Base-by-base conservation (phyloP, 2,113 vertebrate species). In the Ammospiza caudacuta region DNA sequence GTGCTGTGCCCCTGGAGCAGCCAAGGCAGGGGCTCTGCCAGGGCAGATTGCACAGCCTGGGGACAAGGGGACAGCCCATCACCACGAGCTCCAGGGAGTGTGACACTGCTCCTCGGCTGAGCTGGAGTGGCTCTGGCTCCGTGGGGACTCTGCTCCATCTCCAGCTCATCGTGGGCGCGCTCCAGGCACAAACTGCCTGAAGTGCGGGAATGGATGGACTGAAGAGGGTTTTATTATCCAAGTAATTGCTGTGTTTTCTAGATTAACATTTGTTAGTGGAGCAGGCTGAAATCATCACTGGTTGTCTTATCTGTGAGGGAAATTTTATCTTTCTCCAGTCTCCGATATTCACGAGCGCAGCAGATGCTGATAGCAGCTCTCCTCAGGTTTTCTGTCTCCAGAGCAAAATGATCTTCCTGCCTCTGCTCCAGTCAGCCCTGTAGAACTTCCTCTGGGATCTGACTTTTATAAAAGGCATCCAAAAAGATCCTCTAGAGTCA, bases 221-320 rank as follows among this genome's bases (percentile, higher is more conserved):
- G 47, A 54, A 54, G 74, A 51, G 90, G 22, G 68, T 19, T 91
- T 93, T 75, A 73, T 70, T 91, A 35, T 64, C 6, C 0, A 55
- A 75, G 61, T 90, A 95, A 76, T 94, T 75, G 89, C 68, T 77
- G n/a, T 61, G 15, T 90, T 94, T 92, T 85, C 91, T 61, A 57
- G 78, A 77, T 83, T 54, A 83, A 70, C 63, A 1, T 77, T 90
- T 81, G 69, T 49, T 68, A 79, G 68, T 41, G 57, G 44, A 49
- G 61, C 15, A 47, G 83, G 18, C 72, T 19, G 83, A 92, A 75
- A 63, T 83, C 37, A 4, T 47, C 15, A 2, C 54, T 9, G 4
- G 21, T 58, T 81, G 62, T 94, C 59, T 75, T 72, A 64, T 90
- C 86, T 35, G 3, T 1, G 41, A 87, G 41, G 70, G 63, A 90